Evolutionary conservation across 2,113 vertebrate species (phyloP), one percentile per base, ranked within the genome.

Genomic region (Lepus americanus): DNA sequence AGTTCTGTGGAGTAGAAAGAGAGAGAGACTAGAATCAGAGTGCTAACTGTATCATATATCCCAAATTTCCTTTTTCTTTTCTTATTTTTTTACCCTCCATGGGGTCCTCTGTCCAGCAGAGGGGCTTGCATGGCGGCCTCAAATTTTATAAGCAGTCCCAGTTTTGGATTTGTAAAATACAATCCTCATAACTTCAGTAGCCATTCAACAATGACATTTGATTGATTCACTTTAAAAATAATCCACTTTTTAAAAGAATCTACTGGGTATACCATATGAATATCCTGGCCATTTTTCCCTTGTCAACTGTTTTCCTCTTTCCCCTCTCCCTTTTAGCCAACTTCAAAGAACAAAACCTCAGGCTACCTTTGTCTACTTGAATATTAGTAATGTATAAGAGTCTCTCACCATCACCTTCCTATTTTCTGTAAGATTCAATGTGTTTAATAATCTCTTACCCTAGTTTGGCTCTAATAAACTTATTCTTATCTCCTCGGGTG

Each of bases 401-500:
- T 63, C 29, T 94, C 78, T 77, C 14, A 0, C 95, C 77, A 97
- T 53, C 64, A 72, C 2, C 0, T 87, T 22, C 0, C 81, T 76
- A 74, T 92, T 83, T 84, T n/a, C 81, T 95, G 19, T 89, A 83
- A 44, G 61, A 91, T 74, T 96, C 84, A 51, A 8, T 53, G 79
- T 59, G 13, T 93, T 97, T 96, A 91, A 96, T 90, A 79, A 92
- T 49, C 64, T 97, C 31, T 94, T 87, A 74, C 39, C 44, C 90
- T 76, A 76, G 39, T 94, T 97, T 90, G 85, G 83, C 3, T 85
- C 25, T 81, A 78, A 96, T 97, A 96, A 97, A 49, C 59, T 97
- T 6, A 6, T 86, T 97, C 90, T 95, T 86, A 86, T 92, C 89
- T 94, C 88, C 74, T 95, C 87, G 66, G 53, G 82, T 92, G 88